Percentiles rank a stretch among this genome's conserved stretches.
These are phyloP conservation scores for Pediacus dermestoides DNA, from an alignment of 2,888 invertebrate species.

Conservation along the genomic window DNA sequence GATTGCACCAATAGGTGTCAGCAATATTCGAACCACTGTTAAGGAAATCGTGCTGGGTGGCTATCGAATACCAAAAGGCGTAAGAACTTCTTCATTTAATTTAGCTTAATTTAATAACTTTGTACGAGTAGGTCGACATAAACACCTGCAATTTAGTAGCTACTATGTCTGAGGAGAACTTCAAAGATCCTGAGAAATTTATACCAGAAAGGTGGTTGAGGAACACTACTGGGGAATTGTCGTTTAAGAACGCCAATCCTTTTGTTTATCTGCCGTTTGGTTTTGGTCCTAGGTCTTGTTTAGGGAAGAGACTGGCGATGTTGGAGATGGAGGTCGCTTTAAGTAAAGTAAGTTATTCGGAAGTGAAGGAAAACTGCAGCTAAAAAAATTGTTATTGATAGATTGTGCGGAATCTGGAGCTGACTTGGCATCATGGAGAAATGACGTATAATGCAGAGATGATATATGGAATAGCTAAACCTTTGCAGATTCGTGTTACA, in stretches of 20 bases:
- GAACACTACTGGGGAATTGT: constrained; percentile 4
- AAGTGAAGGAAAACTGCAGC: too few species aligned
- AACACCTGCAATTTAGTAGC: too few species aligned
- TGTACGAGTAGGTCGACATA: too few species aligned
- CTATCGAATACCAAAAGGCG: constrained; percentile 43
- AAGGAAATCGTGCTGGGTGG: constrained; percentile 42
- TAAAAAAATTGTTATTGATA: constrained; percentile 5
- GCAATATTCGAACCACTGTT: constrained; percentile 24
- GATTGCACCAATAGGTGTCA: constrained; percentile 30
- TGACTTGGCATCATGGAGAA: constrained; percentile 39
- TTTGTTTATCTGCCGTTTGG: constrained; percentile 12
- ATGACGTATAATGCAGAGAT: constrained; percentile 25
- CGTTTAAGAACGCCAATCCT: constrained; percentile 6
- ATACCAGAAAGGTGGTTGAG: constrained; percentile 12
- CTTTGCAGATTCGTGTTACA: constrained; percentile 19
- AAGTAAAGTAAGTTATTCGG: constrained; percentile 6
- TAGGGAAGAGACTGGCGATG: constrained; percentile 10
- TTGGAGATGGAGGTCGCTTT: constrained; percentile 8
- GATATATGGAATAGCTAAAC: constrained; percentile 31
- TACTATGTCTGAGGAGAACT: not conserved
- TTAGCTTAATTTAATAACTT: too few species aligned
- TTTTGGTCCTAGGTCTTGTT: constrained; percentile 12
- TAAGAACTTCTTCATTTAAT: constrained; percentile 20
- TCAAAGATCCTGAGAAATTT: constrained; percentile 1
- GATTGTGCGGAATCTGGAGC: constrained; percentile 29